Percentiles rank a stretch among this genome's conserved stretches.
phyloP scores from a whole-genome alignment of 2,888 invertebrate species.

The Agrotis puta region DNA sequence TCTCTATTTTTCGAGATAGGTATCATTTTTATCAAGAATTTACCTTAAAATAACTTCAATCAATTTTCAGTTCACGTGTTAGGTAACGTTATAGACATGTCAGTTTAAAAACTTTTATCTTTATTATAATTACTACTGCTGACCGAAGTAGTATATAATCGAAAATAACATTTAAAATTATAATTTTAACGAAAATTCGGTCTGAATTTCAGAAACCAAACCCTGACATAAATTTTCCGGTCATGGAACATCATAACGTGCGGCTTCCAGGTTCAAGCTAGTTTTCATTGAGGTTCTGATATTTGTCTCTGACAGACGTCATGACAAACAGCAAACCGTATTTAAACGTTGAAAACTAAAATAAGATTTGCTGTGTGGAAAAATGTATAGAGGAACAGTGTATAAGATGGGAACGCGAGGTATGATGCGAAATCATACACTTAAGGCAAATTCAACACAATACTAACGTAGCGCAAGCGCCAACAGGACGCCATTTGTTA shows the following conservation, averaged over 20 bases:
- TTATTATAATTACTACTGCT: no score
- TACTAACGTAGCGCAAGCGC: no score
- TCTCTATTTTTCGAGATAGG: background rate
- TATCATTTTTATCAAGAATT: background rate
- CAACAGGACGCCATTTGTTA: no score
- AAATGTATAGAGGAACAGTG: no score
- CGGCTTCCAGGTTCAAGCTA: background rate
- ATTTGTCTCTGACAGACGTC: background rate
- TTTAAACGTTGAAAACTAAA: background rate
- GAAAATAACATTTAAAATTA: background rate
- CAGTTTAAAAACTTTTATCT: no score
- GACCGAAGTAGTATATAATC: background rate
- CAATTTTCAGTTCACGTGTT: no score
- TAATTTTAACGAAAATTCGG: conserved; percentile 11
- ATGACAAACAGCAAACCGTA: background rate
- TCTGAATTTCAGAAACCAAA: conserved; percentile 7
- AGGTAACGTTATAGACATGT: no score
- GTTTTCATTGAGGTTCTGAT: conserved; percentile 13
- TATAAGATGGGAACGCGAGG: no score
- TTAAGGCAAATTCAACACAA: no score
- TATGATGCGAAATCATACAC: no score
- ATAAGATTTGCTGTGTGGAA: no score
- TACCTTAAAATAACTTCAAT: background rate
- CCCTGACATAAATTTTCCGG: conserved; percentile 14
- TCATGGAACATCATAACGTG: background rate